A percentile compares a stretch with the other conserved stretches of the same genome.
These are phyloP conservation scores for Erithacus rubecula DNA, from an alignment of 2,797 vertebrate species.

Conservation along the genomic window DNA sequence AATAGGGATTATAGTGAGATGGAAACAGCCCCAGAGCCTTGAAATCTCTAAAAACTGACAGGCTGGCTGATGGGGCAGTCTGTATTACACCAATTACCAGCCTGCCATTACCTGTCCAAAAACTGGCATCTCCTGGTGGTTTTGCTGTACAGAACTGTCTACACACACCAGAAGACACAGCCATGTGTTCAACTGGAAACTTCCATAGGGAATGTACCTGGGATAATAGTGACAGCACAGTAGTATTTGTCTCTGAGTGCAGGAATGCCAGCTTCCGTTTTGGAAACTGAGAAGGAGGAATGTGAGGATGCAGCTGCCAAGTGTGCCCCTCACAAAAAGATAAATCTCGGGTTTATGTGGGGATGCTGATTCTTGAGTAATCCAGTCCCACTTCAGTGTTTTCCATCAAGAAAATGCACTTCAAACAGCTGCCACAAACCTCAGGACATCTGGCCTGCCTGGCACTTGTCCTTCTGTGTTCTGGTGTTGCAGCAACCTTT, in stretches of 20 bases:
- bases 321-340: background rate
- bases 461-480: background rate
- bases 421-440: background rate
- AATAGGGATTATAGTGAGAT: background rate
- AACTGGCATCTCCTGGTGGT: background rate
- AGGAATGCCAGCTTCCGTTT: background rate
- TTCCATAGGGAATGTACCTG: accelerated
- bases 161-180: accelerated
- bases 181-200: background rate
- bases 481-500: background rate
- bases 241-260: background rate
- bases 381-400: background rate
- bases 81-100: background rate
- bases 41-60: background rate
- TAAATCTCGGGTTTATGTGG: background rate
- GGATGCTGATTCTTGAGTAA: background rate
- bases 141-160: background rate
- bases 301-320: background rate
- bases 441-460: background rate
- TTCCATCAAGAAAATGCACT: background rate
- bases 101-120: background rate
- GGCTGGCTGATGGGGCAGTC: background rate
- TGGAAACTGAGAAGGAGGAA: background rate
- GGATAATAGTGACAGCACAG: background rate
- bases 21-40: background rate